A percentile compares a stretch with the other conserved stretches of the same genome.
Conservation (phyloP, 2,888 invertebrate species). For the Eristalis tenax region DNA sequence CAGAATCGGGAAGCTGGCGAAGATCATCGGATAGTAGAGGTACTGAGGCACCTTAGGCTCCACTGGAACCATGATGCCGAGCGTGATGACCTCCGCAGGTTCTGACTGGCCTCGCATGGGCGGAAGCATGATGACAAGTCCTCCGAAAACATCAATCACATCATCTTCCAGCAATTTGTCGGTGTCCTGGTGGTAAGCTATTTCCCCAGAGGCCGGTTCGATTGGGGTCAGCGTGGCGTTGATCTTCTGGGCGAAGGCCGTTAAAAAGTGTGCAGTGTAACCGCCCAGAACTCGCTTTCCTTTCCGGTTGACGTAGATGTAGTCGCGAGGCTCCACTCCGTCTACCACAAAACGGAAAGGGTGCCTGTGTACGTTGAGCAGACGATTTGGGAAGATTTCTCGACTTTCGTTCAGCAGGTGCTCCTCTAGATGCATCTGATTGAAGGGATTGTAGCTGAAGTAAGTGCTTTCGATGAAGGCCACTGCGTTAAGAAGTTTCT, state of each 20-base stretch:
- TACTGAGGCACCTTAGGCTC: conserved; percentile 34
- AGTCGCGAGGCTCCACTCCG: conserved; percentile 29
- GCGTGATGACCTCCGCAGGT: conserved; percentile 8
- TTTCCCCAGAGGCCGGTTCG: background rate
- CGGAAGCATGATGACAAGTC: conserved; percentile 13
- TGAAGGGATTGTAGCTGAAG: conserved; percentile 30
- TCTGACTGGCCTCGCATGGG: conserved; percentile 20
- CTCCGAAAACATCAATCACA: conserved; percentile 25
- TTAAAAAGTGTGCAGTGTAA: background rate
- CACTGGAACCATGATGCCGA: conserved; percentile 33
- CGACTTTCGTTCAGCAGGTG: background rate
- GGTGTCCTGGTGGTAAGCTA: conserved; percentile 23
- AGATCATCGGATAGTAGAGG: conserved; percentile 39
- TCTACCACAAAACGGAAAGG: conserved; percentile 32
- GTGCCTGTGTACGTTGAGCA: conserved; percentile 12
- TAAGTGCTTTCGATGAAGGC: background rate
- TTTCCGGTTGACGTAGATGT: conserved; percentile 24
- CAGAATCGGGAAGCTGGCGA: conserved; percentile 22
- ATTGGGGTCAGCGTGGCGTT: conserved; percentile 19
- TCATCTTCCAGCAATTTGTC: conserved; percentile 7
- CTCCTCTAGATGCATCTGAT: background rate
- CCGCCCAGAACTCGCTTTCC: conserved; percentile 15
- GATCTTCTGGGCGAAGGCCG: conserved; percentile 1
- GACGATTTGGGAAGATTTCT: conserved; percentile 28
- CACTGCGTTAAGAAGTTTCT: conserved; percentile 33